These are phyloP conservation scores for Dolichallabes microphthalmus DNA, from an alignment of 2,113 vertebrate genomes.

Conservation along the genomic window DNA sequence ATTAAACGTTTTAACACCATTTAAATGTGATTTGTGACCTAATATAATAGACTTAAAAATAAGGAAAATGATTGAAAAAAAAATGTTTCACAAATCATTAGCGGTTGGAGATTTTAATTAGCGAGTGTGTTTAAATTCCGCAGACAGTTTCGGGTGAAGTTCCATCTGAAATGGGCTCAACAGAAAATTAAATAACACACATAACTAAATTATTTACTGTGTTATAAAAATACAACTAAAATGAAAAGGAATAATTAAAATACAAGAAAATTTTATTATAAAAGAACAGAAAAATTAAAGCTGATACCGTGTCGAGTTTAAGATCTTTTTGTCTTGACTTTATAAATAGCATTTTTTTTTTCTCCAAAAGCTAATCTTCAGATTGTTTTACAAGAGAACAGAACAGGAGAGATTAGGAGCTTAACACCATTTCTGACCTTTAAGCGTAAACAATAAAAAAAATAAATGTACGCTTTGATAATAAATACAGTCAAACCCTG, in stretches of 20 bases:
- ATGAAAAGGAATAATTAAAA: not conserved
- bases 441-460: not conserved
- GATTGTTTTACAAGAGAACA: not conserved
- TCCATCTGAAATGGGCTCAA: not conserved
- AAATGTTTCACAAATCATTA: not conserved
- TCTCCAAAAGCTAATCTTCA: not conserved
- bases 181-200: not conserved
- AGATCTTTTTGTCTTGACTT: not conserved
- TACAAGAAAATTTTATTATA: not conserved
- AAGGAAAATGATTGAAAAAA: not conserved
- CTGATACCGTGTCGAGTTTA: not conserved
- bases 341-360: too few species aligned
- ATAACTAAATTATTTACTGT: not conserved
- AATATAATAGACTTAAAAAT: slow-evolving; percentile 1
- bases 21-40: not conserved
- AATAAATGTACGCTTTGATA: not conserved
- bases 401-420: not conserved
- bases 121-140: not conserved
- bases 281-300: not conserved
- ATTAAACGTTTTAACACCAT: not conserved
- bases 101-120: not conserved
- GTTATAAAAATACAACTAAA: not conserved
- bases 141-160: not conserved
- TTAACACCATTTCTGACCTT: not conserved
- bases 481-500: not conserved